phyloP scores from a whole-genome alignment of 2,797 vertebrate genomes.

The Enteromius fasciolatus region DNA sequence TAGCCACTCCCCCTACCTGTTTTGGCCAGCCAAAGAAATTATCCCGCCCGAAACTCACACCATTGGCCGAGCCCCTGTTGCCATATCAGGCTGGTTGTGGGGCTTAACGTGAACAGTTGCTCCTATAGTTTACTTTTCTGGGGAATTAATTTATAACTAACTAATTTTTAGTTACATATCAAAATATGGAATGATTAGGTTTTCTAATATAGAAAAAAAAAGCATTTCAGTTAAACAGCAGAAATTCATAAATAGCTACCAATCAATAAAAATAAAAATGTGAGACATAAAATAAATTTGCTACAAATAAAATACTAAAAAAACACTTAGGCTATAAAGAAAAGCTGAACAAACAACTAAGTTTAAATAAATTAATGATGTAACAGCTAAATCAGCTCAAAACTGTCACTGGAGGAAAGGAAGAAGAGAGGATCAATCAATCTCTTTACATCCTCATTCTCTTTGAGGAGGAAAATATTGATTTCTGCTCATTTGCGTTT shows the following conservation, averaged over 20 bases:
- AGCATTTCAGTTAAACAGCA: not conserved
- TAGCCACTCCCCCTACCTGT: not conserved
- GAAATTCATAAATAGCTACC: not conserved
- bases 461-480: conserved; percentile 62
- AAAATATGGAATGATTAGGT: not conserved
- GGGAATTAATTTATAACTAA: no score
- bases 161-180: not conserved
- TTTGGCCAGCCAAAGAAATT: not conserved
- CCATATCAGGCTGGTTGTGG: not conserved
- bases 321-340: not conserved
- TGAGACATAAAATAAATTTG: not conserved
- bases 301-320: not conserved
- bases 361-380: not conserved
- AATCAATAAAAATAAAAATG: not conserved
- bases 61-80: not conserved
- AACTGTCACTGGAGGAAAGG: conserved; percentile 16
- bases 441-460: conserved; percentile 26
- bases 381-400: not conserved
- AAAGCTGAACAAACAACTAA: not conserved
- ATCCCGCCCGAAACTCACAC: not conserved
- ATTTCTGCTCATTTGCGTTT: conserved; percentile 63
- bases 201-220: not conserved
- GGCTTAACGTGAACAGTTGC: not conserved
- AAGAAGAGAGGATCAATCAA: conserved; percentile 30
- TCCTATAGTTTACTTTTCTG: no score